Evolutionary conservation across 2,888 invertebrate species (phyloP), one percentile per base, ranked within the genome.

Genomic region (Eudemis profundana): DNA sequence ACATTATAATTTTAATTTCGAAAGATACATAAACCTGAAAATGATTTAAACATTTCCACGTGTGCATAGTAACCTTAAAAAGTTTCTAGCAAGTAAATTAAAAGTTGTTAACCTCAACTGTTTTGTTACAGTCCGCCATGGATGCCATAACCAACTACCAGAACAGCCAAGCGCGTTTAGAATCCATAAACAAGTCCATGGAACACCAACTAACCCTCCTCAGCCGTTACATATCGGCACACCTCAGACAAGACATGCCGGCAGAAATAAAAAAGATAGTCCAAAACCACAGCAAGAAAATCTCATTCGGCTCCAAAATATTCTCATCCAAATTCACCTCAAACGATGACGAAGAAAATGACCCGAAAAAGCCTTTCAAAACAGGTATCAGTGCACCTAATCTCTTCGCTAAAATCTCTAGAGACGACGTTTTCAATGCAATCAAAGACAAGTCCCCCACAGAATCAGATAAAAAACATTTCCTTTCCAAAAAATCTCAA

Each of bases 201-300:
- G 96, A 97, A 78, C 94, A 96, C 8, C 96, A 96, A 0, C 93
- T 97, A 0, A 92, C 94, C 0, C 92, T 95, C 0, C 86, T 97
- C 4, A 96, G 96, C 3, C 93, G 94, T 1, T 97, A 95, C 81
- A 93, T 97, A n/a, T 93, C 95, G 4, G 93, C 94, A 3, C 81
- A 96, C 57, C 93, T 95, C 19, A 94, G 94, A 59, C 91, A 94
- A 42, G 96, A 96, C 54, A 87, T 96, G 51, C 96, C 97, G 0
- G 89, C 93, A 0, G 97, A 97, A 67, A 94, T 97, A 3, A 93
- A 96, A 56, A 93, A 96, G 70, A 95, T 97, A 47, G 90, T 96
- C 0, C 94, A 95, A 27, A 95, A 94, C n/a, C 85, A 91, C 76
- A 79, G 75, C 69, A 92, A 90, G 64, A 86, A 83, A 29, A 21